phyloP scores from a whole-genome alignment of 2,888 invertebrate genomes.

The Frankliniella intonsa region DNA sequence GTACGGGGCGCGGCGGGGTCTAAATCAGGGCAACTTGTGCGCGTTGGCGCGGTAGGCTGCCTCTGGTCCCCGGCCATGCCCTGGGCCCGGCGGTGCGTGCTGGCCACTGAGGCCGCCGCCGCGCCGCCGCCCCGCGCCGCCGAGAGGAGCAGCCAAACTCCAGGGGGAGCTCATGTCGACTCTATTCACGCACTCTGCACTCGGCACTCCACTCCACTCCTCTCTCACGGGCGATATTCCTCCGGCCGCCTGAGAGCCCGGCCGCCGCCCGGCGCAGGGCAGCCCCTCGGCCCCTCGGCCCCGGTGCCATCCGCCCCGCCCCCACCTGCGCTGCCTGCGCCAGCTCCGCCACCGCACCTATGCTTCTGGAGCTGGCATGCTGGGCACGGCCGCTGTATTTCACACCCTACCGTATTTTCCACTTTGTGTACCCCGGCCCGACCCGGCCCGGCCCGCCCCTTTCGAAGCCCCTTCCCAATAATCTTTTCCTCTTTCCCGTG shows the following conservation, averaged over 20 bases:
- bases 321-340: too few species aligned
- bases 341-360: too few species aligned
- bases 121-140: too few species aligned
- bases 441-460: neutral
- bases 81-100: neutral
- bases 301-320: neutral
- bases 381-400: conserved; percentile 13
- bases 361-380: neutral
- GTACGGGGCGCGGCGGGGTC: neutral
- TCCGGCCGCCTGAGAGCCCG: too few species aligned
- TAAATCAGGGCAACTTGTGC: neutral
- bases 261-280: neutral
- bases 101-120: too few species aligned
- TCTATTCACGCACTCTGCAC: too few species aligned
- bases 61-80: neutral
- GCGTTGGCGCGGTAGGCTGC: neutral
- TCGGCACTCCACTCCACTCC: too few species aligned
- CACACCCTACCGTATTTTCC: conserved; percentile 12
- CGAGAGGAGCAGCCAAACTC: too few species aligned
- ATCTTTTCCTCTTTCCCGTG: neutral
- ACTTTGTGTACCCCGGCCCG: neutral
- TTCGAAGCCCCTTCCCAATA: neutral
- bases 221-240: too few species aligned
- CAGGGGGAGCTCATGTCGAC: too few species aligned
- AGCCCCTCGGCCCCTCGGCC: neutral